phyloP scores from a whole-genome alignment of 2,113 vertebrate species.

The Hymenochirus boettgeri region DNA sequence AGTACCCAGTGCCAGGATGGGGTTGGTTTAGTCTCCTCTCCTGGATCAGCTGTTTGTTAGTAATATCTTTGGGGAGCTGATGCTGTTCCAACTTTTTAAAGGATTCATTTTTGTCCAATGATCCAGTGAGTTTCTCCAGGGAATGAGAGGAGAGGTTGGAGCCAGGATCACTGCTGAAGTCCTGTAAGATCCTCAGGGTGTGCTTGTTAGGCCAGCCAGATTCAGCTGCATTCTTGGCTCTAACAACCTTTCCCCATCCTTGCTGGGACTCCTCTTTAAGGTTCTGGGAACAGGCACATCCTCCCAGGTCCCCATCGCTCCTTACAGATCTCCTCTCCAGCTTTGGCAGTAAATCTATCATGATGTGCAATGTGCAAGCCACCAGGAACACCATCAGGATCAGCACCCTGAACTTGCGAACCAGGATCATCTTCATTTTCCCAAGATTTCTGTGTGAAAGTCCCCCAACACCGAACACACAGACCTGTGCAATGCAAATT shows the following conservation, averaged over 20 bases:
- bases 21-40: constrained; percentile 48
- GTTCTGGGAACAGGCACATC: constrained; percentile 75
- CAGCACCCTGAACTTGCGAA: constrained; percentile 86
- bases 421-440: constrained; percentile 82
- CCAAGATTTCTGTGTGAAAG: constrained; percentile 27
- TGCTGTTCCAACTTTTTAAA: constrained; percentile 19
- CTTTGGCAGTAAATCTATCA: constrained; percentile 86
- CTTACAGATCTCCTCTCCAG: constrained; percentile 72
- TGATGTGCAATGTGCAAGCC: constrained; percentile 91
- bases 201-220: constrained; percentile 85
- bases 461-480: too few relatives aligned
- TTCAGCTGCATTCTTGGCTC: constrained; percentile 64
- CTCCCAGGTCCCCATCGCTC: constrained; percentile 50
- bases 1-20: constrained; percentile 47
- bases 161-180: constrained; percentile 86
- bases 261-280: constrained; percentile 31
- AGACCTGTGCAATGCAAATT: too few relatives aligned
- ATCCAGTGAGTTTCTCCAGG: constrained; percentile 62
- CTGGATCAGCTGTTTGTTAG: constrained; percentile 45
- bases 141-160: constrained; percentile 83
- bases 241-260: constrained; percentile 46
- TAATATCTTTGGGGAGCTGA: neutral
- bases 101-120: constrained; percentile 47
- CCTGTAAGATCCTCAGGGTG: constrained; percentile 86
- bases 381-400: constrained; percentile 85